Conservation (phyloP, 1,140 invertebrate species). For the Goniozus legneri region DNA sequence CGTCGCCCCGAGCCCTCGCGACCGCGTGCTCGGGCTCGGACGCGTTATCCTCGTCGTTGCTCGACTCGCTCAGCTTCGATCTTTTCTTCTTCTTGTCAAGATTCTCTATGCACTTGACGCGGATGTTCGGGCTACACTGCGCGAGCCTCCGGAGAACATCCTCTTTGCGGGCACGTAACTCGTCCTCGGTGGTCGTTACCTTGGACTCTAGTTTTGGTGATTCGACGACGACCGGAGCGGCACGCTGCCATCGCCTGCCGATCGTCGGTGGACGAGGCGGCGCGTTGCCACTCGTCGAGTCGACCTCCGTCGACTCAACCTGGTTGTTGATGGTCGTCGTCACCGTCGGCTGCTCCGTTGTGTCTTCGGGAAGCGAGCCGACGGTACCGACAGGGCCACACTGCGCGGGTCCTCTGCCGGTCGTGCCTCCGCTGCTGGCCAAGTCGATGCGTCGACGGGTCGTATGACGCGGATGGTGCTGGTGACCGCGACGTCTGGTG, state of each 20-base stretch:
- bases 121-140: conserved; percentile 46
- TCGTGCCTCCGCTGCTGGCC: conserved; percentile 48
- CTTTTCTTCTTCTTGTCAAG: background rate
- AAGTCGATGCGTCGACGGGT: conserved; percentile 51
- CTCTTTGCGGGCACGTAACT: conserved; percentile 1
- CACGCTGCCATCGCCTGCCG: conserved; percentile 12
- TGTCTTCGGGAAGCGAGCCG: conserved; percentile 12
- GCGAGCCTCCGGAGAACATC: conserved; percentile 39
- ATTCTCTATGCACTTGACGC: conserved; percentile 5
- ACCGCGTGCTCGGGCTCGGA: conserved; percentile 52
- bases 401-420: conserved; percentile 58
- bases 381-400: conserved; percentile 56
- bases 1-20: conserved; percentile 56
- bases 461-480: conserved; percentile 66
- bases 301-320: background rate
- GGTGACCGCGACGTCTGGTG: conserved; percentile 69
- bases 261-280: background rate
- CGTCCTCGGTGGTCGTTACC: background rate
- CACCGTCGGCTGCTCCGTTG: too few species aligned
- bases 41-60: conserved; percentile 9
- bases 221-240: conserved; percentile 1
- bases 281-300: background rate
- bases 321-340: conserved; percentile 13
- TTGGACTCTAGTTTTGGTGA: background rate
- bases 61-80: conserved; percentile 21